phyloP scores from a whole-genome alignment of 2,113 vertebrate genomes.

The Oryzias melastigma region DNA sequence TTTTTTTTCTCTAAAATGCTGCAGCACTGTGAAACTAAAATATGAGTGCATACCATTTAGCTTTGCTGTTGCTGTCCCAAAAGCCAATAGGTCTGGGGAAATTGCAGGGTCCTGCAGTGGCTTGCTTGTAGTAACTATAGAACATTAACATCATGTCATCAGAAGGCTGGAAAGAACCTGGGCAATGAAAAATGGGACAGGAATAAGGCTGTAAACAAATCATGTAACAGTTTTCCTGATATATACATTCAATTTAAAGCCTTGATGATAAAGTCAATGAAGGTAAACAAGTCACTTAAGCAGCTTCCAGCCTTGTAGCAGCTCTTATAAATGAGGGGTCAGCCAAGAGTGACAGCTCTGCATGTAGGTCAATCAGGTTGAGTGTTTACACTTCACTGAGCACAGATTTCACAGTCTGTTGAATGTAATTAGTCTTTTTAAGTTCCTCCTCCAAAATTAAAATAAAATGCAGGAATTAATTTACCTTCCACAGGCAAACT shows the following conservation, averaged over 20 bases:
- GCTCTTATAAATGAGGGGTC: conserved; percentile 2
- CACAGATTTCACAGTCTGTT: background rate
- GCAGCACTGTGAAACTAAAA: background rate
- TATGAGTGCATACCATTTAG: conserved; percentile 83
- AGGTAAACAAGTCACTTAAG: conserved; percentile 24
- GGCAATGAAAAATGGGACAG: background rate
- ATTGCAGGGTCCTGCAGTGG: conserved; percentile 87
- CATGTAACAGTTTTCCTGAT: no score
- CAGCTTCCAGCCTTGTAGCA: conserved; percentile 24
- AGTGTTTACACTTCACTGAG: conserved; percentile 8
- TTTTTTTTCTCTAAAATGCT: background rate
- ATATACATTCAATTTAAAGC: no score
- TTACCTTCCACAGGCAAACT: conserved; percentile 91
- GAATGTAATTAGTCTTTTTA: background rate
- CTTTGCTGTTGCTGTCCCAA: conserved; percentile 90
- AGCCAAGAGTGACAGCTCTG: conserved; percentile 18
- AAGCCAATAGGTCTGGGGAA: conserved; percentile 82
- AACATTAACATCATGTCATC: conserved; percentile 96
- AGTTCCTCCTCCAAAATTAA: background rate
- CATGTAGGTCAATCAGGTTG: conserved; percentile 50
- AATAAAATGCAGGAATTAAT: conserved; percentile 17
- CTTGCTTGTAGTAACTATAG: conserved; percentile 93
- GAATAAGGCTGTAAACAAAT: background rate
- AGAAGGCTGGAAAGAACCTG: conserved; percentile 92
- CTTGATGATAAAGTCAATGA: background rate